Evolutionary conservation across 2,797 vertebrate genomes (phyloP), one percentile per base, ranked within the genome.

Genomic region (Odontamblyopus rebecca): DNA sequence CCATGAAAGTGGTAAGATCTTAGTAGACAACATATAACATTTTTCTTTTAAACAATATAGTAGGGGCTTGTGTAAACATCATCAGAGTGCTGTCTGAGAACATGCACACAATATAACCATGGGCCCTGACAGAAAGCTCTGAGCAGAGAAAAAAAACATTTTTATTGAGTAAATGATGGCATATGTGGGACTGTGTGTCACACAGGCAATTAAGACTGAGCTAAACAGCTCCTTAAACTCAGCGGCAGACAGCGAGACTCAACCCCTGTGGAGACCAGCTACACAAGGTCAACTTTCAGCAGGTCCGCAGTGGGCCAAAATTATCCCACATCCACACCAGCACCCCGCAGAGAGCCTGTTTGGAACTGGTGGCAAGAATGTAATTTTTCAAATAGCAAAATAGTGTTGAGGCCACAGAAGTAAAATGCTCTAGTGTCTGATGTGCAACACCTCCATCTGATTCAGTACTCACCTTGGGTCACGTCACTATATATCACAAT

Each of bases 121-220:
- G 41, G 41, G 11, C 41, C 38, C 38, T 41, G 38, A 12, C 41
- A 44, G 38, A 41, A 41, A 41, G 9, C 11, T 44, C 11, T 2
- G 11, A 44, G 41, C 13, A 1, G 7, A 38, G 38, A 54, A 54
- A 54, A 54, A 16, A n/a, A 54, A 44, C 12, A 12, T 2, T 12
- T 13, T 44, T 44, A 44, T 44, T 13, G 41, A 44, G 44, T 48
- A 82, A 74, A 32, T 32, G 18, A 78, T 66, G 19, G 59, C 7
- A 6, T 71, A 74, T 67, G 60, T 41, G 67, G 38, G 61, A 72
- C 74, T 62, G 35, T 80, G 72, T 79, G 70, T 88, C 82, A 84
- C 68, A 27, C 68, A 77, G 70, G 82, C 86, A 90, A 89, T 86
- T 89, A 90, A 78, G 65, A 68, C 77, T 68, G 76, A 81, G 67